These are phyloP conservation scores for Crotalus viridis DNA, from an alignment of 2,113 vertebrate species.

Conservation along the genomic window DNA sequence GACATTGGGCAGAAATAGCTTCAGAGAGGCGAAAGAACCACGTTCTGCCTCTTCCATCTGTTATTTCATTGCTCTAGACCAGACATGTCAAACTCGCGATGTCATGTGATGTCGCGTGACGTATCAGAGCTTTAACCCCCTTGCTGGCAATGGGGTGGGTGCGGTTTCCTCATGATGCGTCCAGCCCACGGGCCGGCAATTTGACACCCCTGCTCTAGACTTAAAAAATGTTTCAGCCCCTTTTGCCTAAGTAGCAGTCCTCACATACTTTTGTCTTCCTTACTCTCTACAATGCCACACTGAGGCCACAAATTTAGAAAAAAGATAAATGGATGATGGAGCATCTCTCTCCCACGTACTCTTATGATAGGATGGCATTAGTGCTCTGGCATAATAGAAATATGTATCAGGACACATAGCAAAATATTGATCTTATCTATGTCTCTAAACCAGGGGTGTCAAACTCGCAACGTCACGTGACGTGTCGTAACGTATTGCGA, in stretches of 20 bases:
- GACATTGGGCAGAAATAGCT: not conserved
- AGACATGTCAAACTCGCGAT: too few species aligned
- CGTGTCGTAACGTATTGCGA: too few species aligned
- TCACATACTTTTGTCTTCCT: not conserved
- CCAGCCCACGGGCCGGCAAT: too few species aligned
- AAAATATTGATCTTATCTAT: not conserved
- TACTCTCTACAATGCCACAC: not conserved
- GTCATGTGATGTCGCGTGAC: too few species aligned
- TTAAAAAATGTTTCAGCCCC: not conserved
- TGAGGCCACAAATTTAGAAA: not conserved
- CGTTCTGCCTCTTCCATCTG: not conserved
- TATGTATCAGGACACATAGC: not conserved
- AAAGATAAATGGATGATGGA: not conserved
- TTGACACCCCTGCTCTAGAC: not conserved
- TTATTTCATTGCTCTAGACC: not conserved
- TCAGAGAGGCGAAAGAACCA: not conserved
- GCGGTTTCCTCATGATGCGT: too few species aligned
- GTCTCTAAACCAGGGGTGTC: not conserved
- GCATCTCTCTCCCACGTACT: not conserved
- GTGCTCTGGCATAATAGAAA: not conserved
- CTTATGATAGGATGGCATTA: not conserved
- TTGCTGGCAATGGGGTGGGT: too few species aligned
- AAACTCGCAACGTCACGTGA: too few species aligned
- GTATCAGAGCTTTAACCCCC: too few species aligned
- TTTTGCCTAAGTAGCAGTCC: not conserved